Evolutionary conservation across 2,113 vertebrate species (phyloP).

Genomic region (Fulica atra): DNA sequence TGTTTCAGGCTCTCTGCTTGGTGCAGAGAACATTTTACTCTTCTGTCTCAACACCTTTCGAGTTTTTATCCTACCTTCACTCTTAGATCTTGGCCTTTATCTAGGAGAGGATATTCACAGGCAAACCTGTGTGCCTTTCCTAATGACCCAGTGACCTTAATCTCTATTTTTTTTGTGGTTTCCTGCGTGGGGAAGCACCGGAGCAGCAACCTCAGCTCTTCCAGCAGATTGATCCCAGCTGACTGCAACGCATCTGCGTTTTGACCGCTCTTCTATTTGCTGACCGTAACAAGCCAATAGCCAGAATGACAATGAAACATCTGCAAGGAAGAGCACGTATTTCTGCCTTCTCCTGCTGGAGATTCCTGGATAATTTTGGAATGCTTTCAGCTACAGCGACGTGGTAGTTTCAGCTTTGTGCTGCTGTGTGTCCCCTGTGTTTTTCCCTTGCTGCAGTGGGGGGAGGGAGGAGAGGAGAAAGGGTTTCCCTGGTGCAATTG

Average conservation of each 20-base stretch:
- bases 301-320: conserved; percentile 39
- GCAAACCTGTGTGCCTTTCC: conserved; percentile 44
- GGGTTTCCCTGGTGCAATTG: background rate
- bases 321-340: background rate
- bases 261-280: conserved; percentile 2
- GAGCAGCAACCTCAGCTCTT: conserved; percentile 41
- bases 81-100: conserved; percentile 14
- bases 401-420: background rate
- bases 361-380: background rate
- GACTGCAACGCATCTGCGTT: conserved; percentile 37
- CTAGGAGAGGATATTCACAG: conserved; percentile 55
- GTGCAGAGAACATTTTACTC: background rate
- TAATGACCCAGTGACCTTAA: conserved; percentile 53
- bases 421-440: background rate
- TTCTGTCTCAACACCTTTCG: background rate
- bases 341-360: conserved; percentile 26
- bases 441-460: background rate
- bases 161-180: conserved; percentile 58
- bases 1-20: background rate
- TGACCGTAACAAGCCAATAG: background rate
- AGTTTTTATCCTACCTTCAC: conserved; percentile 42
- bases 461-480: background rate
- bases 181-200: conserved; percentile 61
- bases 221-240: conserved; percentile 12
- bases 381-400: accelerated